Base-by-base conservation (phyloP, 53 echinoderm and acorn worm genomes). In the Paelopatides confundens region DNA sequence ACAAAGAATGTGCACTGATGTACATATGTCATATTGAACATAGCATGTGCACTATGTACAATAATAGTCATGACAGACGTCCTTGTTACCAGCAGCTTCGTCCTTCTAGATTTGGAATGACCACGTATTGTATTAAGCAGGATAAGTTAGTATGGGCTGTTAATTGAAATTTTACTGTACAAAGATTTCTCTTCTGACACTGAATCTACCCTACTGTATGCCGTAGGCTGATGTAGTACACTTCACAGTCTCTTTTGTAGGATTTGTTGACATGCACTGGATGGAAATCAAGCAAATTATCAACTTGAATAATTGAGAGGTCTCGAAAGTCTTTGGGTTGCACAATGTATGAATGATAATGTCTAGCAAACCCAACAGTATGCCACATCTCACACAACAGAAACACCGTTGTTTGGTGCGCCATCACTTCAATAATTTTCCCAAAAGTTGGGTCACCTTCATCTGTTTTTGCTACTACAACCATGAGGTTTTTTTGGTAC, bases 221-320 rank as follows among this genome's bases (percentile, higher is more conserved):
- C 5, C 47, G 47, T 46, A 46, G 11, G 5, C 5, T 7, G 11
- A 67, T 67, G 32, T 30, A 67, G 13, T 30, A 28, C 31, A 30
- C 4, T 13, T 67, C 2, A 31, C 68, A 67, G 34, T 67, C 68
- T 67, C 29, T 67, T 12, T 67, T 67, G 68, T 67, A 67, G 32
- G 32, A 67, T 35, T 67, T 67, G 6, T 30, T 31, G 32, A 7
- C 68, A 29, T 67, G 68, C 32, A 67, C 4, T 67, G 68, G 68
- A 31, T 67, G 68, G 68, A 67, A 71, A 24, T 71, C 71, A 3
- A 71, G 14, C 71, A 71, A 39, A 14, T 71, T 36, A 63, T 90
- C 77, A 17, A 90, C 83, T 3, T 2, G 18, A 34, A 26, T 85
- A 14, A 66, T 39, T 28, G 27, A 11, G 11, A 23, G n/a, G 14